Percentiles rank a stretch among this genome's conserved stretches.
Conservation (phyloP, 2,797 vertebrate genomes). For the Sparidentex hasta region DNA sequence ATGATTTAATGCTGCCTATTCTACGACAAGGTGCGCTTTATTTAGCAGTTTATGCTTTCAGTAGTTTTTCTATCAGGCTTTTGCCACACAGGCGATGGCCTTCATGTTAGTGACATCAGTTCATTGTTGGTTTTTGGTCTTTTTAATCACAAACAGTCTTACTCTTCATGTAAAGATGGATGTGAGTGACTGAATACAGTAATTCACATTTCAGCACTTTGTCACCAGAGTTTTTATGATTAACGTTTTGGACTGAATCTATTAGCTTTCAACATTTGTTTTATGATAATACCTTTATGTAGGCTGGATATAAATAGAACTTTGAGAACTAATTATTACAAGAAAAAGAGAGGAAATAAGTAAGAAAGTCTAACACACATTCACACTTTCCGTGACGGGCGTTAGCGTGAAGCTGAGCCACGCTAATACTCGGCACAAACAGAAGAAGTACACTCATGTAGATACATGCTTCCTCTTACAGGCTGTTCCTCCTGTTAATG, state of each 20-base stretch:
- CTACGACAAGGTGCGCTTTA: too few species aligned
- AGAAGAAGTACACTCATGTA: constrained; percentile 19
- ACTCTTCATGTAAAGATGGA: too few species aligned
- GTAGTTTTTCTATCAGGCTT: too few species aligned
- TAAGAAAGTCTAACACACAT: not conserved
- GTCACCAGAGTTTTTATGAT: not conserved
- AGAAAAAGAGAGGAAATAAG: not conserved
- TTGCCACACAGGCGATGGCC: too few species aligned
- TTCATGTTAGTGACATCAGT: too few species aligned
- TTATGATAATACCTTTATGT: not conserved
- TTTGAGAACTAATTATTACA: not conserved
- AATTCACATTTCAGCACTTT: not conserved
- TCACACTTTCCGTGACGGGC: not conserved
- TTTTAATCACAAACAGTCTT: too few species aligned
- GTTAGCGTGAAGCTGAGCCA: constrained; percentile 4
- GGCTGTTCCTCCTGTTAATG: not conserved
- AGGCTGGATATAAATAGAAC: not conserved
- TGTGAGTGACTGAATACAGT: too few species aligned
- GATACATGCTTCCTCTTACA: constrained; percentile 35
- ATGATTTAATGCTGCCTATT: too few species aligned
- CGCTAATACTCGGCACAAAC: not conserved
- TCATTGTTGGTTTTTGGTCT: too few species aligned
- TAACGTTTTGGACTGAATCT: not conserved
- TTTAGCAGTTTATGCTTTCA: too few species aligned
- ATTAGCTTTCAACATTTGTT: not conserved